Percentiles rank a stretch among this genome's conserved stretches.
Evolutionary conservation across 2,113 vertebrate species (phyloP).

Genomic region (Poecile atricapillus): DNA sequence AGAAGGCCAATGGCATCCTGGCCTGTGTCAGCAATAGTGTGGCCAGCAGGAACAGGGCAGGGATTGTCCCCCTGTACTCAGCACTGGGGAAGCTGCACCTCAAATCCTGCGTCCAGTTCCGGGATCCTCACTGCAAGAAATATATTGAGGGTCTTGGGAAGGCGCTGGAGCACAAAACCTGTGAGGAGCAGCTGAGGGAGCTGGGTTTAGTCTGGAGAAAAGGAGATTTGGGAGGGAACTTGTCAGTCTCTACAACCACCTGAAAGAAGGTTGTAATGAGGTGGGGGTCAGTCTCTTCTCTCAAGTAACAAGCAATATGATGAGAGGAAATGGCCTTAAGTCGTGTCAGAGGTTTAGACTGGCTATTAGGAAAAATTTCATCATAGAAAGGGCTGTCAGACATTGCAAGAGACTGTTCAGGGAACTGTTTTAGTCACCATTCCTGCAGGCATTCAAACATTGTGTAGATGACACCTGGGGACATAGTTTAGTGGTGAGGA

Average conservation of each 20-base stretch:
- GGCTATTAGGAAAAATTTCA: neutral
- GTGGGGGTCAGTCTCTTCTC: neutral
- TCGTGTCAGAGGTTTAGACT: neutral
- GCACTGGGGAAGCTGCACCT: accelerated
- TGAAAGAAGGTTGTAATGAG: neutral
- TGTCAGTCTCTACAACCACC: neutral
- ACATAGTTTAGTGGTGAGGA: neutral
- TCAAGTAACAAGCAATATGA: neutral
- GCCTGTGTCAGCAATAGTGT: accelerated
- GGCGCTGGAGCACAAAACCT: accelerated
- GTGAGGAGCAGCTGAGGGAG: neutral
- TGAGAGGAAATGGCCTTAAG: neutral
- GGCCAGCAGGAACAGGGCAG: neutral
- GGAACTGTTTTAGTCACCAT: neutral
- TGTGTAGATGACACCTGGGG: neutral
- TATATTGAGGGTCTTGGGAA: neutral
- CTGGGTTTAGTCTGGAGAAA: neutral
- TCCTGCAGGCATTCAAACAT: neutral
- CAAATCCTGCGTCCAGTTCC: accelerated
- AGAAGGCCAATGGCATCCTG: neutral
- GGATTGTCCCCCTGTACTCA: accelerated
- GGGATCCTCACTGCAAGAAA: accelerated
- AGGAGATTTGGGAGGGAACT: neutral
- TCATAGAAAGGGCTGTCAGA: neutral
- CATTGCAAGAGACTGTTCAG: neutral